These are phyloP conservation scores for Tinamus guttatus DNA, from an alignment of 2,113 vertebrate genomes.

Conservation along the genomic window DNA sequence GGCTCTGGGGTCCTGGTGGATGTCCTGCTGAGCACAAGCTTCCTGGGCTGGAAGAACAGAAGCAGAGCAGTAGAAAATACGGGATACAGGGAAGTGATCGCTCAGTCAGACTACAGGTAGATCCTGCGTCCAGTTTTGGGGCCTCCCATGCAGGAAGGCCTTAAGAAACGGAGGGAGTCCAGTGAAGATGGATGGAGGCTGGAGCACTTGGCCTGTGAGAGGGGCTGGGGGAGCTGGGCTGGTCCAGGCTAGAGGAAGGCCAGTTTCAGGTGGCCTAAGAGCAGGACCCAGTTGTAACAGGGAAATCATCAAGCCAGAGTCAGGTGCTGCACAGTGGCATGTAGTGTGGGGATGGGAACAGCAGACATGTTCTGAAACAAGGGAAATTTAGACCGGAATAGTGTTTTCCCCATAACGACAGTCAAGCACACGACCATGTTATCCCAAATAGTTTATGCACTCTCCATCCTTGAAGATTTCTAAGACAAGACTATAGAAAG, in stretches of 20 bases:
- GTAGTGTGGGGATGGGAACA: background rate
- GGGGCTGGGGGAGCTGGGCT: background rate
- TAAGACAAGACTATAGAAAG: background rate
- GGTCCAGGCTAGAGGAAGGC: background rate
- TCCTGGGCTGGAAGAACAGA: background rate
- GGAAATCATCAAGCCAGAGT: background rate
- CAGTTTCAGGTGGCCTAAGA: background rate
- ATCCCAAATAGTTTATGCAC: background rate
- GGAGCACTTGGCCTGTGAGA: background rate
- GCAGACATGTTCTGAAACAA: background rate
- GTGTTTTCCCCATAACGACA: background rate
- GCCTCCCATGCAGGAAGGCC: background rate
- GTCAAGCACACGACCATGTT: background rate
- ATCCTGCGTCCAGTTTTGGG: background rate
- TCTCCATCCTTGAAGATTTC: background rate
- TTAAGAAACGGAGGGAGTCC: background rate
- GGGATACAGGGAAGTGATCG: background rate
- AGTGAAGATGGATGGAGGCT: accelerated
- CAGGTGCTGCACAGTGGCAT: background rate
- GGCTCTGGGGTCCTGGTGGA: background rate
- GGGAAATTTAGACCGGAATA: background rate
- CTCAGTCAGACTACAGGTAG: background rate
- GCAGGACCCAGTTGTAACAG: accelerated
- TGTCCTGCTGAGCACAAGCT: background rate
- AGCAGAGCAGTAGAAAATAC: background rate